Evolutionary conservation across 2,888 invertebrate species (phyloP).

Genomic region (Agelastica alni): DNA sequence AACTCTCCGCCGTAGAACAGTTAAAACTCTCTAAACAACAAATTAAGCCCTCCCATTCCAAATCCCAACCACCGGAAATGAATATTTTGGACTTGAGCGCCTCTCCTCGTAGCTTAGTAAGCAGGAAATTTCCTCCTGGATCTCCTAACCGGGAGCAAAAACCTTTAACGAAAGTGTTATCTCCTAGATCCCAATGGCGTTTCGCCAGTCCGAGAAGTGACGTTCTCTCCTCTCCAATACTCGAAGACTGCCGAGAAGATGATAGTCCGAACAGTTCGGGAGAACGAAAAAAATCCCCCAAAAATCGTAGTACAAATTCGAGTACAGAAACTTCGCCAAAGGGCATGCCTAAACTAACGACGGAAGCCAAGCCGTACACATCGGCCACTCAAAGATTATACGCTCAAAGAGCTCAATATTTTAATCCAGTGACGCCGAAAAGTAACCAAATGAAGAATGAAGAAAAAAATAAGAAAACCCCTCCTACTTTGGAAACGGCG

Average conservation of each 20-base stretch:
- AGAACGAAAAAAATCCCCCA: slow-evolving; percentile 56
- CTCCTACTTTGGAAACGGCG: slow-evolving; percentile 67
- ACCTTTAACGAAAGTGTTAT: slow-evolving; percentile 63
- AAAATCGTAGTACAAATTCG: slow-evolving; percentile 26
- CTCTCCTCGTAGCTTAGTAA: slow-evolving; percentile 71
- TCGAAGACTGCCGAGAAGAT: slow-evolving; percentile 82
- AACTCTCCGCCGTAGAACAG: slow-evolving; percentile 79
- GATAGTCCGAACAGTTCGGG: slow-evolving; percentile 68
- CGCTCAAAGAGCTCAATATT: slow-evolving; percentile 67
- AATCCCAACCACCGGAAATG: slow-evolving; percentile 55
- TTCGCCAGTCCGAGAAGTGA: slow-evolving; percentile 78
- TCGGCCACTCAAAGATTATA: slow-evolving; percentile 59
- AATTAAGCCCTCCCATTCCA: slow-evolving; percentile 36
- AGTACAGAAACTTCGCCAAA: slow-evolving; percentile 28
- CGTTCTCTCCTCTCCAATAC: slow-evolving; percentile 83
- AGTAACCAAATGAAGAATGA: slow-evolving; percentile 31
- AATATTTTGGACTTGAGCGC: slow-evolving; percentile 72
- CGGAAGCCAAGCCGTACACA: slow-evolving; percentile 29
- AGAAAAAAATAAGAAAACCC: slow-evolving; percentile 45
- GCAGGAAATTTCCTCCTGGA: slow-evolving; percentile 63
- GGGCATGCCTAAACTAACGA: slow-evolving; percentile 25
- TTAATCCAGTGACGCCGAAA: slow-evolving; percentile 44
- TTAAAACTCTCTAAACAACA: slow-evolving; percentile 70
- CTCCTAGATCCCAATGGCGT: slow-evolving; percentile 73
- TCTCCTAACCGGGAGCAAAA: slow-evolving; percentile 57